These are phyloP conservation scores for Mesorhabditis sp. DNA, from an alignment of 2,888 invertebrate species.

Conservation along the genomic window DNA sequence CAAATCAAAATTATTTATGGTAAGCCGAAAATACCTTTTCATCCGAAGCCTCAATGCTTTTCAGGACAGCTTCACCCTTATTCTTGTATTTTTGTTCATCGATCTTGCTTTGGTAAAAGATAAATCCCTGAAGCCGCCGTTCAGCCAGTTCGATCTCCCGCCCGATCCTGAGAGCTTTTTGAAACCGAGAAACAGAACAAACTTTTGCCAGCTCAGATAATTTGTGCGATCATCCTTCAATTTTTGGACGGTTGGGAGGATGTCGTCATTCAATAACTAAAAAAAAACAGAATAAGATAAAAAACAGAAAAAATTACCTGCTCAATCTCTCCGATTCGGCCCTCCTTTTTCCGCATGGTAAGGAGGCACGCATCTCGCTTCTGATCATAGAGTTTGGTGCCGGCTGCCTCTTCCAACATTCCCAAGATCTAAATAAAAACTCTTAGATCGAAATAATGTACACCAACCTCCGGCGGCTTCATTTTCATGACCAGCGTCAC, in stretches of 20 bases:
- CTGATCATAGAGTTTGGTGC: conserved; percentile 90
- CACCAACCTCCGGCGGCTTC: conserved; percentile 85
- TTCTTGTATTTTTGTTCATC: no score
- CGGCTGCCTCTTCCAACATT: conserved; percentile 98
- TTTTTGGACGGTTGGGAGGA: conserved; percentile 82
- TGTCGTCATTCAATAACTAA: conserved; percentile 72
- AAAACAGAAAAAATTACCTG: not conserved
- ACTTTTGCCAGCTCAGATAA: conserved; percentile 57
- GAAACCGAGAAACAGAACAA: not conserved
- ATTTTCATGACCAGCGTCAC: conserved; percentile 98
- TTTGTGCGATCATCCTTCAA: conserved; percentile 78
- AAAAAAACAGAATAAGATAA: conserved; percentile 10
- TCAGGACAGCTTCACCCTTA: no score
- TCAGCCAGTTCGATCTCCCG: conserved; percentile 12
- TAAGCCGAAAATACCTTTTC: no score
- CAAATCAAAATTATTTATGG: no score
- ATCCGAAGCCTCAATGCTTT: no score
- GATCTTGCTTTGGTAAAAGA: conserved; percentile 8
- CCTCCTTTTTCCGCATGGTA: conserved; percentile 86
- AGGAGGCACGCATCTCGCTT: conserved; percentile 82
- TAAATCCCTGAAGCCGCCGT: conserved; percentile 11
- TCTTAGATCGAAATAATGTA: not conserved
- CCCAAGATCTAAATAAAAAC: conserved; percentile 73
- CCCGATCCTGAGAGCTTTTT: not conserved
- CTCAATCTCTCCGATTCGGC: conserved; percentile 76